phyloP scores from a whole-genome alignment of 2,888 invertebrate genomes.

The Hoplodrina blanda region DNA sequence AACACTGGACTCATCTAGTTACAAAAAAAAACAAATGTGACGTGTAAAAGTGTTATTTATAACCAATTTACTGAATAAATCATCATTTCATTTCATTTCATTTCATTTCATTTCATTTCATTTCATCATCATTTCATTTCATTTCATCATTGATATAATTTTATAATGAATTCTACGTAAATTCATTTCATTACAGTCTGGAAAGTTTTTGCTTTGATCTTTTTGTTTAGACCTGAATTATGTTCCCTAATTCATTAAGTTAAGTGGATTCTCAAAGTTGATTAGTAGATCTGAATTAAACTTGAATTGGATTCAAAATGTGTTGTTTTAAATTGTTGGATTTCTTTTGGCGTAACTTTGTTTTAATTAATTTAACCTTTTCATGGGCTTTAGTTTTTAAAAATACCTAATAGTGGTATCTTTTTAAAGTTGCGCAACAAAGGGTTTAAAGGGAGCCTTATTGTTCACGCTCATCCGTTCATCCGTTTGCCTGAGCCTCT shows the following conservation, averaged over 20 bases:
- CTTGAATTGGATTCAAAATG: background rate
- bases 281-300: background rate
- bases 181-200: conserved; percentile 37
- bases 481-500: too few species aligned
- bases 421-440: too few species aligned
- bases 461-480: too few species aligned
- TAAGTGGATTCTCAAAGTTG: conserved; percentile 15
- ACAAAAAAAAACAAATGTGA: too few species aligned
- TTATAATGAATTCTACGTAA: conserved; percentile 12
- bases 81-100: too few species aligned
- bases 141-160: conserved; percentile 43
- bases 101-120: too few species aligned
- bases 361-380: background rate
- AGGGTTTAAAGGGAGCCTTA: too few species aligned
- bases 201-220: conserved; percentile 54
- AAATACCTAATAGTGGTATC: too few species aligned
- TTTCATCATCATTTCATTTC: too few species aligned
- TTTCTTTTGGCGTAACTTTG: background rate
- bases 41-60: too few species aligned
- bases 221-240: conserved; percentile 41
- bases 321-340: background rate
- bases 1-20: too few species aligned
- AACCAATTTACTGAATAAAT: too few species aligned
- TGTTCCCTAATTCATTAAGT: conserved; percentile 27
- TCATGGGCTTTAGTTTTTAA: background rate